A percentile compares a stretch with the other conserved stretches of the same genome.
phyloP scores from a whole-genome alignment of 2,888 invertebrate genomes.

The Ornithoptera priamus region DNA sequence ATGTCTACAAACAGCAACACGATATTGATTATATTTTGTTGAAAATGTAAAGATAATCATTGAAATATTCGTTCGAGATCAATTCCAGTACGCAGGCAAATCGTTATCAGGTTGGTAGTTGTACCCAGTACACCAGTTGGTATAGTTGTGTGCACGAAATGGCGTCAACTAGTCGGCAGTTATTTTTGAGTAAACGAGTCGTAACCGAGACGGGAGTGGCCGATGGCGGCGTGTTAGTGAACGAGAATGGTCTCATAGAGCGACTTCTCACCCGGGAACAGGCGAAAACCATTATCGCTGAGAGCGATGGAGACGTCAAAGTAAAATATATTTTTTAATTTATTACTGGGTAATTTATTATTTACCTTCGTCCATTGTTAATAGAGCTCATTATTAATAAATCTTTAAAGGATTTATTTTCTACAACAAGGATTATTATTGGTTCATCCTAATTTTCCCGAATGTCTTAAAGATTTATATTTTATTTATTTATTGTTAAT shows the following conservation, averaged over 20 bases:
- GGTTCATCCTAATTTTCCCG: too few relatives aligned
- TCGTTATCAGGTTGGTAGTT: constrained; percentile 35
- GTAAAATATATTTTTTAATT: constrained; percentile 47
- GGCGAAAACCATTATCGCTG: constrained; percentile 67
- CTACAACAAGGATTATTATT: too few relatives aligned
- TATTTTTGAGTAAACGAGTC: constrained; percentile 73
- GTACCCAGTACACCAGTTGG: constrained; percentile 38
- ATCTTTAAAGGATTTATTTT: too few relatives aligned
- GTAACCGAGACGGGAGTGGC: constrained; percentile 75
- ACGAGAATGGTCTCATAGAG: constrained; percentile 79
- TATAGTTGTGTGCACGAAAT: constrained; percentile 44
- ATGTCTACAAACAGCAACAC: not conserved
- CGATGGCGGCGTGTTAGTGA: constrained; percentile 81
- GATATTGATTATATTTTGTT: not conserved
- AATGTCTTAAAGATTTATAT: not conserved
- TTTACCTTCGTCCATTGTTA: not conserved
- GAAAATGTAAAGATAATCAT: constrained; percentile 12
- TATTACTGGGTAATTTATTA: not conserved
- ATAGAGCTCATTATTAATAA: not conserved
- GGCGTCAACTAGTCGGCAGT: constrained; percentile 51
- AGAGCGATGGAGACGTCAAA: constrained; percentile 73
- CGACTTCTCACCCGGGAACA: constrained; percentile 71
- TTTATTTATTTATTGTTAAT: not conserved
- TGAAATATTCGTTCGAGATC: constrained; percentile 18
- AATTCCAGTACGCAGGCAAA: constrained; percentile 15